phyloP scores from a whole-genome alignment of 2,888 invertebrate genomes.

The Clostera curtula region DNA sequence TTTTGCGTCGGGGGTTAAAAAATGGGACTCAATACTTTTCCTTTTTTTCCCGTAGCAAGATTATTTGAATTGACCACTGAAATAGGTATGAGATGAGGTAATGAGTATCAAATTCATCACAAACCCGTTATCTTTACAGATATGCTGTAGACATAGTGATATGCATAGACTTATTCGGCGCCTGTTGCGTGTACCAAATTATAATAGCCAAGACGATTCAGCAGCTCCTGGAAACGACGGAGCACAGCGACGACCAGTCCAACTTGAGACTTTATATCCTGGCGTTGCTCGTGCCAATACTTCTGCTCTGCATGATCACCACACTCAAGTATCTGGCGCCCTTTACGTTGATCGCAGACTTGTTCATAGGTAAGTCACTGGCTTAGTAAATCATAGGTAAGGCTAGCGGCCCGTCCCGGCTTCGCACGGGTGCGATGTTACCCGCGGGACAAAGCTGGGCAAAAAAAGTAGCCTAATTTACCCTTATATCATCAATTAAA shows the following conservation, averaged over 20 bases:
- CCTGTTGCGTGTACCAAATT: slow-evolving; percentile 51
- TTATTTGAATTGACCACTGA: too few relatives aligned
- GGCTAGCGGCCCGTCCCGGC: neutral
- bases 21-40: too few relatives aligned
- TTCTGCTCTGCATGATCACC: slow-evolving; percentile 44
- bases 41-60: too few relatives aligned
- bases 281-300: slow-evolving; percentile 27
- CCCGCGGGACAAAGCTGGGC: too few relatives aligned
- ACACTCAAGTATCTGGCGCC: slow-evolving; percentile 51
- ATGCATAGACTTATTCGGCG: slow-evolving; percentile 47
- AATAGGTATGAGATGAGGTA: too few relatives aligned
- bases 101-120: too few relatives aligned
- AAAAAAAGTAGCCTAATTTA: too few relatives aligned
- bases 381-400: neutral
- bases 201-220: slow-evolving; percentile 52
- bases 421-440: too few relatives aligned
- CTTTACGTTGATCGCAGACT: slow-evolving; percentile 43
- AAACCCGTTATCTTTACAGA: slow-evolving; percentile 28
- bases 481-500: too few relatives aligned
- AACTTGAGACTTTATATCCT: slow-evolving; percentile 45
- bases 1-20: too few relatives aligned
- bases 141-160: slow-evolving; percentile 40
- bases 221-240: slow-evolving; percentile 42
- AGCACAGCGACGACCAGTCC: too few relatives aligned
- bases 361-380: slow-evolving; percentile 37